Evolutionary conservation across 2,113 vertebrate species (phyloP).

Genomic region (Nannospalax galili): DNA sequence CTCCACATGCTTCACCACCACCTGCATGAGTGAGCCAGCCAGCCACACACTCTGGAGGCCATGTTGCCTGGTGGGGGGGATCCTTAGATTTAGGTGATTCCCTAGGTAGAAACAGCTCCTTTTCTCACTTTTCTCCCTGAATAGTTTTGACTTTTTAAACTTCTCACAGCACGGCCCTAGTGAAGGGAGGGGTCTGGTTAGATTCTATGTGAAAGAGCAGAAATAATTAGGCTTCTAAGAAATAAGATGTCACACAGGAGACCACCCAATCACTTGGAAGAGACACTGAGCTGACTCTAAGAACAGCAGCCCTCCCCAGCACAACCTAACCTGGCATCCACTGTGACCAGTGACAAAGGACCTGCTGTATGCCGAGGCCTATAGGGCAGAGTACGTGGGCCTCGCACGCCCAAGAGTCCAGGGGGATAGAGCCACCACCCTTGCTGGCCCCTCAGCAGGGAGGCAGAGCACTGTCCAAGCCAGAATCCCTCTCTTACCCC

Average conservation of each 20-base stretch:
- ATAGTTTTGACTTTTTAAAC: neutral
- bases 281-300: neutral
- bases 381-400: neutral
- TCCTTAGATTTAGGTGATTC: neutral
- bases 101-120: neutral
- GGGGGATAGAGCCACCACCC: slow-evolving; percentile 77
- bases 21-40: neutral
- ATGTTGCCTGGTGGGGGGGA: neutral
- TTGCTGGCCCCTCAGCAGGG: slow-evolving; percentile 77
- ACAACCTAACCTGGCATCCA: neutral
- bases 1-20: fast-evolving
- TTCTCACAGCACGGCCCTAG: slow-evolving; percentile 20
- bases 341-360: neutral
- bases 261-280: neutral
- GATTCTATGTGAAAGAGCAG: neutral
- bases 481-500: slow-evolving; percentile 81
- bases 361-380: neutral
- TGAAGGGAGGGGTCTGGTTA: neutral
- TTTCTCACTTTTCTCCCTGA: neutral
- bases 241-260: neutral
- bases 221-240: neutral
- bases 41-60: fast-evolving
- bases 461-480: slow-evolving; percentile 69
- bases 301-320: slow-evolving; percentile 36
- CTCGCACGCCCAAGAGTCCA: slow-evolving; percentile 2